phyloP scores from a whole-genome alignment of 2,888 invertebrate species.

The Acrobasis repandana region DNA sequence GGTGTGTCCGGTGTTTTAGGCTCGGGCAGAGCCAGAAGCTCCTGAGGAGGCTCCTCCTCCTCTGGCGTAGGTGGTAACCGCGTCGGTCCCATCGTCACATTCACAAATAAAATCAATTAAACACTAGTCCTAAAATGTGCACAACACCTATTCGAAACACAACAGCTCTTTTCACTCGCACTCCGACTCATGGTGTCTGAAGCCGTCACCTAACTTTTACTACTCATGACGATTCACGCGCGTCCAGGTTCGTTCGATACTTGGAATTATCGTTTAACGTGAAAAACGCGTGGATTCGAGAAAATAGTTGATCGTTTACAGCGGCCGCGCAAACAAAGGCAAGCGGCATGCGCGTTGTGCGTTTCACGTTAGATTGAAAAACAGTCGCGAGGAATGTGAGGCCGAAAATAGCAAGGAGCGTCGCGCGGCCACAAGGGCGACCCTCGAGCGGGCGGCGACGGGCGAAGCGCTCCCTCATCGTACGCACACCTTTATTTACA shows the following conservation, averaged over 20 bases:
- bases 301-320: constrained; percentile 47
- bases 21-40: constrained; percentile 44
- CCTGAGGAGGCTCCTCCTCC: constrained; percentile 63
- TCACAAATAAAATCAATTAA: constrained; percentile 43
- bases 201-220: constrained; percentile 35
- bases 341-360: constrained; percentile 73
- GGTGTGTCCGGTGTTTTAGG: constrained; percentile 52
- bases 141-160: constrained; percentile 49
- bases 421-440: constrained; percentile 77
- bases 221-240: constrained; percentile 34
- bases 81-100: constrained; percentile 69
- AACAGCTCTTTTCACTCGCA: constrained; percentile 51
- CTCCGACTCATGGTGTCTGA: constrained; percentile 53
- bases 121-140: constrained; percentile 58
- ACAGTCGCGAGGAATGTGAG: constrained; percentile 79
- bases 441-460: constrained; percentile 56
- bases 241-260: constrained; percentile 33
- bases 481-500: constrained; percentile 75
- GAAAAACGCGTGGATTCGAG: constrained; percentile 45
- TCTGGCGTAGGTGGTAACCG: constrained; percentile 72
- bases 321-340: constrained; percentile 67
- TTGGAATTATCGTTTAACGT: constrained; percentile 40
- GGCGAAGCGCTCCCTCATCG: constrained; percentile 40
- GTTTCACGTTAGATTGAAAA: constrained; percentile 81
- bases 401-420: constrained; percentile 80